Percentiles rank a stretch among this genome's conserved stretches.
Conservation (phyloP, 1,140 invertebrate genomes). For the Drosophila gunungcola region DNA sequence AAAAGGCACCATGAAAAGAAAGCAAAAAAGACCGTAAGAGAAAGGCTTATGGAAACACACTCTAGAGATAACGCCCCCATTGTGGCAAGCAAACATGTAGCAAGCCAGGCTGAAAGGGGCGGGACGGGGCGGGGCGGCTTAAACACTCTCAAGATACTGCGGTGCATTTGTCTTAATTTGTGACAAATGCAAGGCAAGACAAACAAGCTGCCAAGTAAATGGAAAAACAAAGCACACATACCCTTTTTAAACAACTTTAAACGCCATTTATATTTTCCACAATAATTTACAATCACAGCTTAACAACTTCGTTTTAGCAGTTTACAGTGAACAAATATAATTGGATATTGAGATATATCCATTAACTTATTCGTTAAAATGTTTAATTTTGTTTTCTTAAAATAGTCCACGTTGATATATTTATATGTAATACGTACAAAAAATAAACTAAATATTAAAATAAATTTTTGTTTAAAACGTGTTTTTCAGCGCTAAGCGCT, state of each 20-base stretch:
- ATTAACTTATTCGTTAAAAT: too few species aligned
- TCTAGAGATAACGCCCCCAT: constrained; percentile 61
- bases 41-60: constrained; percentile 70
- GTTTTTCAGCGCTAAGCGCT: too few species aligned
- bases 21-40: constrained; percentile 20
- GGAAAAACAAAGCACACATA: background rate
- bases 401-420: too few species aligned
- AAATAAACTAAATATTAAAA: too few species aligned
- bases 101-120: constrained; percentile 4
- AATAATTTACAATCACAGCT: too few species aligned
- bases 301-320: too few species aligned
- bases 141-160: constrained; percentile 36
- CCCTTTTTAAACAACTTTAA: constrained; percentile 2
- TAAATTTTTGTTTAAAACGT: too few species aligned
- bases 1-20: constrained; percentile 17
- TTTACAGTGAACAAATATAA: too few species aligned
- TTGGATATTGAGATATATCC: too few species aligned
- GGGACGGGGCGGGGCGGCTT: constrained; percentile 12
- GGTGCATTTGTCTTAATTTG: constrained; percentile 77
- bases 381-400: too few species aligned
- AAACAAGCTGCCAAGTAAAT: constrained; percentile 22
- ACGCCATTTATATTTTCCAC: background rate
- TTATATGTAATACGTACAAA: too few species aligned
- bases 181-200: constrained; percentile 71
- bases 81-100: constrained; percentile 33